phyloP scores from a whole-genome alignment of 2,888 invertebrate genomes.

The Sturmia bella region DNA sequence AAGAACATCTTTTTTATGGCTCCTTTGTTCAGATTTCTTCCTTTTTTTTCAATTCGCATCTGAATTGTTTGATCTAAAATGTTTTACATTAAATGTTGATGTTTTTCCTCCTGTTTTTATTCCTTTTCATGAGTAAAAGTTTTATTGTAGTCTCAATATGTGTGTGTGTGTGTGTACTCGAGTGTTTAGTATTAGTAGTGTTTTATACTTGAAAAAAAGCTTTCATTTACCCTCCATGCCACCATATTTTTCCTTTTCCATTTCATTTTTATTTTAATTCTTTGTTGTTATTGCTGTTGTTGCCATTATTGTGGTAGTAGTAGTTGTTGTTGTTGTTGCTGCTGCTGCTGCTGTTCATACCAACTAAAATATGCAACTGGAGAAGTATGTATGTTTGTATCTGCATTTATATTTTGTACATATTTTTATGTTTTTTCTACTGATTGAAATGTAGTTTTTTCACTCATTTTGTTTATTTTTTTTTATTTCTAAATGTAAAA shows the following conservation, averaged over 20 bases:
- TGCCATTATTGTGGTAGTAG: conserved; percentile 8
- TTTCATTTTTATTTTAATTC: conserved; percentile 39
- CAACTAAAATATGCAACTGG: conserved; percentile 52
- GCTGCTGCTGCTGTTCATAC: conserved; percentile 31
- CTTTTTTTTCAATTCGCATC: conserved; percentile 27
- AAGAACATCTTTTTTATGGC: conserved; percentile 25
- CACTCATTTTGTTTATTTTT: background rate
- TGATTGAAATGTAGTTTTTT: conserved; percentile 66
- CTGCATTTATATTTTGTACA: conserved; percentile 5
- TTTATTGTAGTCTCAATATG: conserved; percentile 40
- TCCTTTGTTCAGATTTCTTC: conserved; percentile 15
- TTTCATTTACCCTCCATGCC: conserved; percentile 57
- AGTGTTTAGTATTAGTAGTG: conserved; percentile 55
- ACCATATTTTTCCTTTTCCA: conserved; percentile 27
- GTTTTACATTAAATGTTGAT: conserved; percentile 62
- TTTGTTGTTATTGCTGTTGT: conserved; percentile 42
- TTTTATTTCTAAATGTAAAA: conserved; percentile 59
- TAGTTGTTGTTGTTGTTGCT: conserved; percentile 37
- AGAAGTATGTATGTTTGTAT: conserved; percentile 14
- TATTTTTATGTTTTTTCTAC: conserved; percentile 40
- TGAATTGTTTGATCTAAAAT: conserved; percentile 61
- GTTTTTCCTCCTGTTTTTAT: conserved; percentile 28
- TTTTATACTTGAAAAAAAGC: conserved; percentile 70
- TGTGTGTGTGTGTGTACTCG: conserved; percentile 34
- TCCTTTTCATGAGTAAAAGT: conserved; percentile 40